These are phyloP conservation scores for Bellardia bayeri DNA, from an alignment of 2,888 invertebrate species.

Conservation along the genomic window DNA sequence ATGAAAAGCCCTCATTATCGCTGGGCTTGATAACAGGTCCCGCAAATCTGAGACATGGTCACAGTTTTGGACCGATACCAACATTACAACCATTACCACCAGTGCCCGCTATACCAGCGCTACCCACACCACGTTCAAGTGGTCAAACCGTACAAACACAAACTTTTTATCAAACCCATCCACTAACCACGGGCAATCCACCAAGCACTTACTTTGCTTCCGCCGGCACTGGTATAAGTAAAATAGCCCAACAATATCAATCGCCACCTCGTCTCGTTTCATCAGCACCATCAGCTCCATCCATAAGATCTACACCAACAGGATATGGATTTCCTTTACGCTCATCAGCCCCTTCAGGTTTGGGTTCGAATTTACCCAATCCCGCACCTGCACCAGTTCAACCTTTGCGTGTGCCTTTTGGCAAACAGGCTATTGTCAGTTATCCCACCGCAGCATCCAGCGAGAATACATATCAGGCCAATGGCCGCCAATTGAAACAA, in stretches of 20 bases:
- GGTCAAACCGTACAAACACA: slow-evolving; percentile 54
- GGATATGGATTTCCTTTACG: slow-evolving; percentile 8
- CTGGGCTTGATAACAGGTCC: slow-evolving; percentile 29
- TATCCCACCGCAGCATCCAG: slow-evolving; percentile 51
- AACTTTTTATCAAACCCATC: slow-evolving; percentile 69
- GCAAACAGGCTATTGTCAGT: slow-evolving; percentile 77
- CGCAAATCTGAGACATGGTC: slow-evolving; percentile 70
- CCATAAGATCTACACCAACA: background rate
- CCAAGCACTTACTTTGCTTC: slow-evolving; percentile 27
- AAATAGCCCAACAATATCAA: slow-evolving; percentile 62
- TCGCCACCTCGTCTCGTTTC: background rate
- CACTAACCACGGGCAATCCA: slow-evolving; percentile 45
- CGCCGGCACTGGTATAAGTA: slow-evolving; percentile 39
- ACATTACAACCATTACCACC: slow-evolving; percentile 80
- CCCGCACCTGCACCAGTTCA: slow-evolving; percentile 58
- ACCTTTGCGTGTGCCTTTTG: slow-evolving; percentile 79
- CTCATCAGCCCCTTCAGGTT: background rate
- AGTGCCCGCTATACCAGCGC: slow-evolving; percentile 79
- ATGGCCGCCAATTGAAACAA: slow-evolving; percentile 83
- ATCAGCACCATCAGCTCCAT: slow-evolving; percentile 6
- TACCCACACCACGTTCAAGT: slow-evolving; percentile 78
- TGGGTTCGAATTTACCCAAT: slow-evolving; percentile 58
- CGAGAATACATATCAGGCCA: slow-evolving; percentile 42
- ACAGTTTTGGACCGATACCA: slow-evolving; percentile 78
- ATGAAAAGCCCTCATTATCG: slow-evolving; percentile 77